A percentile compares a stretch with the other conserved stretches of the same genome.
Evolutionary conservation across 2,113 vertebrate genomes (phyloP).

Genomic region (Microtus ochrogaster): DNA sequence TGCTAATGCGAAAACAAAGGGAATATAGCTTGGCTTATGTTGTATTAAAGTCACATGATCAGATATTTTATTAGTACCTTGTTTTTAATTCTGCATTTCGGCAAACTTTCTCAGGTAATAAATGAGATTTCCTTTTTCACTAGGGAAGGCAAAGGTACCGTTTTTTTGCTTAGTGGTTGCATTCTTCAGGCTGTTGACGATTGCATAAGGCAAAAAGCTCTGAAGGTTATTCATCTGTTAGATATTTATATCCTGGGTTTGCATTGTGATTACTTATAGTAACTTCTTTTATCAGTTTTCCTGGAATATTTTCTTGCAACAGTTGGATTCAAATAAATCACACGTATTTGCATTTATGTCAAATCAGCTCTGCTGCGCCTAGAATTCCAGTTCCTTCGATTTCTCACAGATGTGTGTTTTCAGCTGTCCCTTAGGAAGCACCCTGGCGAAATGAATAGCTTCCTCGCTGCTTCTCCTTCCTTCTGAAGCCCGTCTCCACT

Average conservation of each 20-base stretch:
- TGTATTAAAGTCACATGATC: constrained; percentile 21
- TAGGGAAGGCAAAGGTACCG: constrained; percentile 62
- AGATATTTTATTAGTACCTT: constrained; percentile 46
- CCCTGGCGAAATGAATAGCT: neutral
- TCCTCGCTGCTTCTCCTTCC: neutral
- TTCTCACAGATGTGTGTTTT: constrained; percentile 45
- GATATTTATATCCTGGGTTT: constrained; percentile 43
- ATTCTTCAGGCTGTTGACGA: constrained; percentile 58
- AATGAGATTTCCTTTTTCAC: constrained; percentile 59
- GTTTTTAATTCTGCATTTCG: constrained; percentile 59
- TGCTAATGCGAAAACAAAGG: constrained; percentile 40
- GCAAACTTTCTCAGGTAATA: constrained; percentile 42
- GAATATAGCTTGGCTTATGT: constrained; percentile 21
- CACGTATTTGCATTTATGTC: constrained; percentile 14
- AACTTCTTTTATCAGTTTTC: constrained; percentile 25
- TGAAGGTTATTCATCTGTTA: neutral
- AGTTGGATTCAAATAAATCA: constrained; percentile 26
- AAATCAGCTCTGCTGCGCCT: neutral
- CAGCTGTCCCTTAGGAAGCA: neutral
- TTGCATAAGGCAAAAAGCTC: constrained; percentile 50
- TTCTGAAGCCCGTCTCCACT: neutral
- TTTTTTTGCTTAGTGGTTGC: constrained; percentile 61
- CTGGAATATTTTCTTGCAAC: constrained; percentile 18
- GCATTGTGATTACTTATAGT: neutral
- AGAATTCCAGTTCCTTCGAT: neutral